Evolutionary conservation across 2,113 vertebrate species (phyloP).

Genomic region (Boleophthalmus pectinirostris): DNA sequence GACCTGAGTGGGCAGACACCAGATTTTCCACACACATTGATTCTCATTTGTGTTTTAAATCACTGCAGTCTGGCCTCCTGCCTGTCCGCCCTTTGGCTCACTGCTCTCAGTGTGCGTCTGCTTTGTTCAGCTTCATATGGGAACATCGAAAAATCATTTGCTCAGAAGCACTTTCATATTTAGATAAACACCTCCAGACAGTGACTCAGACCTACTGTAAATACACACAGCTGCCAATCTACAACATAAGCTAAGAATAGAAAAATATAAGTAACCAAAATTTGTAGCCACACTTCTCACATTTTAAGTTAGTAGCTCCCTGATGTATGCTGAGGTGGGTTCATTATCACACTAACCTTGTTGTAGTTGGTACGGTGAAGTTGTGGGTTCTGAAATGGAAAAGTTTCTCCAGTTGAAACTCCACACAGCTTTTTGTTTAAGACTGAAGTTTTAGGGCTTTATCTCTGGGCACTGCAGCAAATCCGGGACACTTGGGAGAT

Average conservation of each 20-base stretch:
- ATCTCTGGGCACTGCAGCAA: neutral
- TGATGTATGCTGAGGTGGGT: neutral
- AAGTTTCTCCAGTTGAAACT: neutral
- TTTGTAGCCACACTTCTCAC: neutral
- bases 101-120: constrained; percentile 22
- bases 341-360: neutral
- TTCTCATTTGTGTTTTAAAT: constrained; percentile 34
- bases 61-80: constrained; percentile 11
- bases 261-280: neutral
- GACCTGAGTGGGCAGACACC: constrained; percentile 40
- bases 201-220: constrained; percentile 36
- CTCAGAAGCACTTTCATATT: constrained; percentile 16
- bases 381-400: neutral
- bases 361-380: neutral
- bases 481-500: neutral
- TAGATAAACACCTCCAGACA: constrained; percentile 37
- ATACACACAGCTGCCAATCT: constrained; percentile 7
- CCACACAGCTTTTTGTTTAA: neutral
- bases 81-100: constrained; percentile 22
- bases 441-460: neutral
- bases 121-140: constrained; percentile 31
- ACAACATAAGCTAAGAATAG: neutral
- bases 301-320: neutral
- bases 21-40: constrained; percentile 20
- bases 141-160: neutral